These are phyloP conservation scores for Carassius auratus DNA, from an alignment of 2,113 vertebrate species.

Conservation along the genomic window DNA sequence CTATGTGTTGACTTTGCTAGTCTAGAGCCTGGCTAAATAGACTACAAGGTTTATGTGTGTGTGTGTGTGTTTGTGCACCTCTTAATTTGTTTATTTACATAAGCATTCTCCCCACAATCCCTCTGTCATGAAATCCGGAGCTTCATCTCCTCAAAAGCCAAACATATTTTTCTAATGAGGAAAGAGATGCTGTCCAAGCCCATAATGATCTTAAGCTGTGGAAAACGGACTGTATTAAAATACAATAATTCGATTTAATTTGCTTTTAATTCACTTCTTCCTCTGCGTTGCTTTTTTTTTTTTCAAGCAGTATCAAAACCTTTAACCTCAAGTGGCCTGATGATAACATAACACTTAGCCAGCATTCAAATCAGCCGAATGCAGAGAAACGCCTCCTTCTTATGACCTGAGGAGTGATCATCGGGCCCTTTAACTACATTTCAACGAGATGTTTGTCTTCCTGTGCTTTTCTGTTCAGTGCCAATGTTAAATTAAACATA, in stretches of 20 bases:
- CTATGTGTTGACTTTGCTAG: slow-evolving; percentile 30
- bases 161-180: slow-evolving; percentile 53
- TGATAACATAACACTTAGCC: not conserved
- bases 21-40: slow-evolving; percentile 6
- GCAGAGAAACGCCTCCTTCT: slow-evolving; percentile 19
- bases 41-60: not conserved
- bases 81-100: slow-evolving; percentile 62
- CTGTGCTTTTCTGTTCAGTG: slow-evolving; percentile 65
- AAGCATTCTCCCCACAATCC: slow-evolving; percentile 65
- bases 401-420: slow-evolving; percentile 46
- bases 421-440: slow-evolving; percentile 60
- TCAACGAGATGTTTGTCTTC: slow-evolving; percentile 66
- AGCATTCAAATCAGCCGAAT: slow-evolving; percentile 12
- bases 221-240: slow-evolving; percentile 50
- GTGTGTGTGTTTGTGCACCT: slow-evolving; percentile 40
- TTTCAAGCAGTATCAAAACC: not conserved
- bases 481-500: slow-evolving; percentile 68
- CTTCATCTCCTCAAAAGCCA: slow-evolving; percentile 39
- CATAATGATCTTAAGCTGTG: slow-evolving; percentile 48
- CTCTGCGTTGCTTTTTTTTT: not conserved
- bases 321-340: slow-evolving; percentile 1
- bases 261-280: slow-evolving; percentile 20
- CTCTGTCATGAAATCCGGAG: slow-evolving; percentile 63
- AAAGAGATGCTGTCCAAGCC: slow-evolving; percentile 33
- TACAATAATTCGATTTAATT: slow-evolving; percentile 46